phyloP scores from a whole-genome alignment of 2,888 invertebrate species.

The Neoitamus cyanurus region DNA sequence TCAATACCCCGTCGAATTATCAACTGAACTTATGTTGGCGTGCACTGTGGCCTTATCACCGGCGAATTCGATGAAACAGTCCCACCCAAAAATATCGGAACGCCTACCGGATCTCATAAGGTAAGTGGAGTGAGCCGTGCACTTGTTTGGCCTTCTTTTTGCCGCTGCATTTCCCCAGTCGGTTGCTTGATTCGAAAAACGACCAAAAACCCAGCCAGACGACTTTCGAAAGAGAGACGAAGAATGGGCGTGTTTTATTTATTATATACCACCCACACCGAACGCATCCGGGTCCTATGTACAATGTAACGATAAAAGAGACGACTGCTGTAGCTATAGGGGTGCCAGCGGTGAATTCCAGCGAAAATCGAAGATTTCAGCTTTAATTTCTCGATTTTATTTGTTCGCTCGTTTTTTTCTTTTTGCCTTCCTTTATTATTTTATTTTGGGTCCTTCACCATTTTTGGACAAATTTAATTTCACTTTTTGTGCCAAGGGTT shows the following conservation, averaged over 20 bases:
- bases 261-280: constrained; percentile 14
- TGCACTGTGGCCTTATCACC: constrained; percentile 66
- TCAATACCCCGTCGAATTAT: constrained; percentile 66
- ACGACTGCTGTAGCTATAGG: neutral
- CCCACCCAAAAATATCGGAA: constrained; percentile 66
- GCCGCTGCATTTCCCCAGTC: constrained; percentile 6
- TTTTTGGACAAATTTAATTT: constrained; percentile 52
- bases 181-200: neutral
- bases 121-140: constrained; percentile 58
- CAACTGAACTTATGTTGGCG: constrained; percentile 67
- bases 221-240: constrained; percentile 35
- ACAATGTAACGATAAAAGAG: neutral
- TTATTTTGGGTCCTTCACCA: constrained; percentile 42
- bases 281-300: neutral
- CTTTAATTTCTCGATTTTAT: constrained; percentile 38
- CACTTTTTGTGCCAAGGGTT: constrained; percentile 50
- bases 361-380: constrained; percentile 12
- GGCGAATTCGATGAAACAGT: constrained; percentile 64
- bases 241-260: constrained; percentile 36
- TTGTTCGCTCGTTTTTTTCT: neutral
- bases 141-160: constrained; percentile 30
- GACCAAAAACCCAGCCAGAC: neutral
- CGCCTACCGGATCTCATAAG: constrained; percentile 67
- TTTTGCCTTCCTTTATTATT: constrained; percentile 34
- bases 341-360: constrained; percentile 3